Conservation (phyloP, 2,797 vertebrate species). For the Vultur gryphus region DNA sequence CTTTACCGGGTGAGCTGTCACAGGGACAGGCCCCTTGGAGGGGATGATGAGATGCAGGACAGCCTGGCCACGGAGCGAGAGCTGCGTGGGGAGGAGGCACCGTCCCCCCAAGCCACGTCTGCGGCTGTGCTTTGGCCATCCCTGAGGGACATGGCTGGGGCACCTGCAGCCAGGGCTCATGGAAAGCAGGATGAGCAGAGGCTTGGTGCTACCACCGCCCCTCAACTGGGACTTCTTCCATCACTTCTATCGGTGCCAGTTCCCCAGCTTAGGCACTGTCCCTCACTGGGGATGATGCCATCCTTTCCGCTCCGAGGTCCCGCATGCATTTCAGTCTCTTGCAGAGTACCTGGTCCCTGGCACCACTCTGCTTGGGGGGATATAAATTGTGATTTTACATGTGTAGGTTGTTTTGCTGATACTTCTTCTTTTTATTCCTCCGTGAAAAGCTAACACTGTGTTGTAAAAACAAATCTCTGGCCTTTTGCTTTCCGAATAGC, state of each 20-base stretch:
- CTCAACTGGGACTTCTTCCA: background rate
- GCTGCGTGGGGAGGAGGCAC: background rate
- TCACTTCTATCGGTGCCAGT: accelerated
- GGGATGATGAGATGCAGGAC: background rate
- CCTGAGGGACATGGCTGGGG: accelerated
- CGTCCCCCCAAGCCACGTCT: accelerated
- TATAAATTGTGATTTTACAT: background rate
- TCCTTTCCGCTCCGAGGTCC: background rate
- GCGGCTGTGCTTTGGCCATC: background rate
- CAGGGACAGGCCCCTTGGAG: accelerated
- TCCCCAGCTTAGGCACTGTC: too few species aligned
- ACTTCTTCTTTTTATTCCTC: background rate
- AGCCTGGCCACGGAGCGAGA: background rate
- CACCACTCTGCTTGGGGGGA: accelerated
- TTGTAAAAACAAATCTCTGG: background rate
- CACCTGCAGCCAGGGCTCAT: background rate
- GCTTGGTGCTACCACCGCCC: background rate
- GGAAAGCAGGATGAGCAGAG: background rate
- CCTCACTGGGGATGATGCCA: background rate
- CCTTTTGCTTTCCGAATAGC: background rate
- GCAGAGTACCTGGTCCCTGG: background rate
- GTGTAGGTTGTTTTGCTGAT: background rate
- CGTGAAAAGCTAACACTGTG: background rate
- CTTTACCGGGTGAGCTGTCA: background rate
- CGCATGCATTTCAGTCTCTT: accelerated